These are phyloP conservation scores for Drosophila insularis DNA, from an alignment of 1,140 invertebrate species.

Conservation along the genomic window DNA sequence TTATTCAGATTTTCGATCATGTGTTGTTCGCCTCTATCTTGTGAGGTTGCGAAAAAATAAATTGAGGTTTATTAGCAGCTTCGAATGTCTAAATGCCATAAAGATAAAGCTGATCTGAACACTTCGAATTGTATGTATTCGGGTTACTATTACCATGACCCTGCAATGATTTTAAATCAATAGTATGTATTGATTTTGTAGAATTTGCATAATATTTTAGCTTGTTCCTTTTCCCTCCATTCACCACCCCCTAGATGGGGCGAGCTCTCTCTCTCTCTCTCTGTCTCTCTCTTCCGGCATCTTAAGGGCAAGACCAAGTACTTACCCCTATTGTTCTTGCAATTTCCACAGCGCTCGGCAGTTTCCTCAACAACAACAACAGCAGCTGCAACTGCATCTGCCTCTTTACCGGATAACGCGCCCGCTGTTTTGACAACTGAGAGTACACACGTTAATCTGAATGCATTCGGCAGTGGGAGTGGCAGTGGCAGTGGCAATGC, in stretches of 20 bases:
- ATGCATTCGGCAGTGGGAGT: constrained; percentile 83
- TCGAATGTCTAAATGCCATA: not conserved
- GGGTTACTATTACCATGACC: not conserved
- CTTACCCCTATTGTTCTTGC: constrained; percentile 52
- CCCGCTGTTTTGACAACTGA: constrained; percentile 87
- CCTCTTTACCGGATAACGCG: constrained; percentile 69
- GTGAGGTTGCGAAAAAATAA: not conserved
- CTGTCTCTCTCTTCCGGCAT: constrained; percentile 19
- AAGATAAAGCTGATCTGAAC: not conserved
- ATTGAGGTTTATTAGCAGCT: not conserved
- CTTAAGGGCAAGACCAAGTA: constrained; percentile 50
- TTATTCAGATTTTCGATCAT: not conserved
- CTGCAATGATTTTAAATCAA: constrained; percentile 52
- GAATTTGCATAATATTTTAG: constrained; percentile 59
- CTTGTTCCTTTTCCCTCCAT: not conserved
- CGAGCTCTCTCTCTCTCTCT: constrained; percentile 12
- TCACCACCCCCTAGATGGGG: not conserved
- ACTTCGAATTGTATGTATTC: not conserved
- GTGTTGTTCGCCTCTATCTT: not conserved
- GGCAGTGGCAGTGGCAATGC: constrained; percentile 62
- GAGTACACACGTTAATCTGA: constrained; percentile 88
- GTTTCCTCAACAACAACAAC: constrained; percentile 68
- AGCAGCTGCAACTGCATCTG: constrained; percentile 18
- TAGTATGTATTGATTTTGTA: constrained; percentile 62
- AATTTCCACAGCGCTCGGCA: constrained; percentile 57